These are phyloP conservation scores for Laupala kohalensis DNA, from an alignment of 1,140 invertebrate genomes.

Conservation along the genomic window DNA sequence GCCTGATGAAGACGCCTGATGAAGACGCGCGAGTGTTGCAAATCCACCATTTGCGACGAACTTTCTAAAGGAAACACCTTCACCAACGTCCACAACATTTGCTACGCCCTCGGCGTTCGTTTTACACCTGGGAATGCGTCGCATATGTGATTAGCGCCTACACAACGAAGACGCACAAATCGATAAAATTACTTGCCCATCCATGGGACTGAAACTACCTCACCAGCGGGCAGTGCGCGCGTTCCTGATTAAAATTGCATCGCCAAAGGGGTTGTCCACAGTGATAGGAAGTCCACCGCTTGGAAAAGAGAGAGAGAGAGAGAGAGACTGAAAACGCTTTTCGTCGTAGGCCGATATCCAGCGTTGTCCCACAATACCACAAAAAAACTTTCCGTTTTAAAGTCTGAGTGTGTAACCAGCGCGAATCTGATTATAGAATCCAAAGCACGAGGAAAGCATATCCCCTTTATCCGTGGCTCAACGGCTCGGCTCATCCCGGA, in stretches of 20 bases:
- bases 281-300: not conserved
- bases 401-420: not conserved
- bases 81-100: too few relatives aligned
- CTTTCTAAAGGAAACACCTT: too few relatives aligned
- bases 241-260: not conserved
- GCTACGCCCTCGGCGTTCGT: too few relatives aligned
- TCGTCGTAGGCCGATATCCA: not conserved
- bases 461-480: not conserved
- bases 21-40: too few relatives aligned
- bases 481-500: not conserved
- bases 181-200: not conserved
- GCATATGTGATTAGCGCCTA: too few relatives aligned
- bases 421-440: not conserved
- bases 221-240: too few relatives aligned
- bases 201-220: not conserved
- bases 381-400: not conserved
- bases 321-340: too few relatives aligned
- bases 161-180: not conserved
- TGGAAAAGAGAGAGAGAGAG: not conserved
- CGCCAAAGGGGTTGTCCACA: not conserved
- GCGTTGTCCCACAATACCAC: not conserved
- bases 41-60: too few relatives aligned
- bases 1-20: too few relatives aligned
- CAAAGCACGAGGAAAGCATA: not conserved
- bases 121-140: too few relatives aligned